phyloP scores from a whole-genome alignment of 2,888 invertebrate genomes.

The Penaeus monodon region DNA sequence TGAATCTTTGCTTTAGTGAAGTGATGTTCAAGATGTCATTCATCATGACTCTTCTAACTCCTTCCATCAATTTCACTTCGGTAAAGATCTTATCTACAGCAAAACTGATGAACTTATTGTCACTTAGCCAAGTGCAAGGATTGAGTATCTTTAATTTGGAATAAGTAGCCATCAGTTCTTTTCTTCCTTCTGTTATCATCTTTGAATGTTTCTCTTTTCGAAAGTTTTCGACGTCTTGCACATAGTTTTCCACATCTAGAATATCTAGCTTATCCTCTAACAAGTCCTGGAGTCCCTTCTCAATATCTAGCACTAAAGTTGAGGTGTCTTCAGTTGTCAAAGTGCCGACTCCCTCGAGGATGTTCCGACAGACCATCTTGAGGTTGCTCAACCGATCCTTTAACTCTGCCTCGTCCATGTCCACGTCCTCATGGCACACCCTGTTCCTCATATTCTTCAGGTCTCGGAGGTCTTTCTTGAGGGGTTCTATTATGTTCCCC shows the following conservation, averaged over 20 bases:
- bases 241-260: constrained; percentile 15
- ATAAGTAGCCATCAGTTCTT: constrained; percentile 44
- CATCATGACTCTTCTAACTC: constrained; percentile 25
- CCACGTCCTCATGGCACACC: constrained; percentile 57
- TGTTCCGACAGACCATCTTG: constrained; percentile 19
- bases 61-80: constrained; percentile 21
- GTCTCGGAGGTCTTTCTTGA: constrained; percentile 40
- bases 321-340: constrained; percentile 2
- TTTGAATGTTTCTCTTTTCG: constrained; percentile 44
- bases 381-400: constrained; percentile 1
- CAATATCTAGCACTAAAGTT: constrained; percentile 30
- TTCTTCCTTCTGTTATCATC: constrained; percentile 49
- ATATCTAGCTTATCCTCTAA: constrained; percentile 9
- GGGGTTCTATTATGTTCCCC: constrained; percentile 40
- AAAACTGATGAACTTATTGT: constrained; percentile 44
- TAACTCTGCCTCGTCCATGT: constrained; percentile 36
- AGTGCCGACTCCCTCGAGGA: constrained; percentile 20
- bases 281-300: constrained; percentile 27
- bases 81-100: constrained; percentile 57
- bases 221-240: constrained; percentile 37
- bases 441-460: constrained; percentile 57
- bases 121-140: constrained; percentile 57
- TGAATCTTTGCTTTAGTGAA: constrained; percentile 34
- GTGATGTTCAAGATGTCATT: constrained; percentile 38
- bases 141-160: constrained; percentile 49